Evolutionary conservation across 1,140 invertebrate genomes (phyloP), one percentile per base, ranked within the genome.

Genomic region (Zophobas atratus): DNA sequence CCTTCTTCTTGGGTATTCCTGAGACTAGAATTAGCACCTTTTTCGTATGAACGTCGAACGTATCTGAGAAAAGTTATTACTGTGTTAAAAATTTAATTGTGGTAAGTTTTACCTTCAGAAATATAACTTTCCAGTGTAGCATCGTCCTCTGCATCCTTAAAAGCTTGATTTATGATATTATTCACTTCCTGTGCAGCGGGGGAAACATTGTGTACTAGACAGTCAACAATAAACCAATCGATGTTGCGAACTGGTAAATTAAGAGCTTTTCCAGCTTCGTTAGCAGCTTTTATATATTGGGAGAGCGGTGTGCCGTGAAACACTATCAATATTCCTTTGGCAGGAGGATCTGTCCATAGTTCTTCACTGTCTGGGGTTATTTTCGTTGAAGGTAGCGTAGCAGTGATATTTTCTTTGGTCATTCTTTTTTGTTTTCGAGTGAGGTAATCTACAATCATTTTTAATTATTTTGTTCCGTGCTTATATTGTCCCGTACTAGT

Each of bases 261-360:
- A 34, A 84, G 63, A 35, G 38, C 46, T 34, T 67, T 78, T 41
- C 80, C 82, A 36, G 76, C 63, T 79, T 72, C 71, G 72, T 83
- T 79, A 4, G 84, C 84, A 6, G 81, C 80, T 43, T 80, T 73
- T 34, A 80, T 74, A 80, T 79, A 80, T 43, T 81, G 83, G 74
- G 84, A 83, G 32, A 72, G 53, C 5, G 82, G 83, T 34, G 78
- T 76, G 41, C 84, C 84, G 77, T 84, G 81, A 60, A 84, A 84
- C 48, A 85, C 80, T 20, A 85, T 71, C 48, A 84, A 57, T 34
- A 84, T 56, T 5, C 81, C 82, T 55, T 80, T 79, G 51, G 6
- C 39, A 34, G 60, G 39, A 67, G 60, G 60, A 67, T 67, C 60
- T 6, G n/a, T 39, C 5, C 43, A 41, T 32, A 33, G n/a, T 43